Base-by-base conservation (phyloP, 2,888 invertebrate genomes). In the Amiota minor region DNA sequence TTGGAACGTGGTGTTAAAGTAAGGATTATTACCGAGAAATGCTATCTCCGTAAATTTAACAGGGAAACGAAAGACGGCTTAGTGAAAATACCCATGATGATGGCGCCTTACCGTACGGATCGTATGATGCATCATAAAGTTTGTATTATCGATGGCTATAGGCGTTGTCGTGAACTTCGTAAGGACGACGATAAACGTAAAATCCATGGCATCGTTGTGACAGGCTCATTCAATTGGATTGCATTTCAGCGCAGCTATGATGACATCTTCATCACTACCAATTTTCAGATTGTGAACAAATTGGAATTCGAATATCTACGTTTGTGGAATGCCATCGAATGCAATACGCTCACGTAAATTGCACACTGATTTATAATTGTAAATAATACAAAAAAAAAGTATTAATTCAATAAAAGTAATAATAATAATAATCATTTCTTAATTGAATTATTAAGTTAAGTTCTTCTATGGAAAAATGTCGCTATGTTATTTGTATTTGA, bases 101-200 rank as follows among this genome's bases (percentile, higher is more conserved):
- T 9, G 10, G 1, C 12, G 46, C 23, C 9, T 2, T 11, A 20
- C 0, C 9, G 0, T 23, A 11, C 1, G 2, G 61, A 53, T 2
- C 45, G 53, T 1, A 71, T 72, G 69, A 76, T 77, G 77, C 77
- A 77, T 71, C 65, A 77, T 49, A 77, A 77, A 20, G 56, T 77
- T 45, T 76, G 74, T 49, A 3, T 77, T 18, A 72, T 77, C 12
- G 77, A 77, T 69, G 77, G 77, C 35, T 73, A 71, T 45, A 55
- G 55, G 35, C 55, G 72, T 1, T 2, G 68, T 4, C 10, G 35
- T 8, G 14, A 72, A 16, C 55, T 75, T 16, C 35, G 62, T 16
- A 8, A 11, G 0, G 35, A 18, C 10, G 50, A 20, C 14, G n/a
- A 12, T 49, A 10, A 3, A 10, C 18, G 6, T 14, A 45, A 35